Base-by-base conservation (phyloP, 2,797 vertebrate species). In the Chaetophractus vellerosus region DNA sequence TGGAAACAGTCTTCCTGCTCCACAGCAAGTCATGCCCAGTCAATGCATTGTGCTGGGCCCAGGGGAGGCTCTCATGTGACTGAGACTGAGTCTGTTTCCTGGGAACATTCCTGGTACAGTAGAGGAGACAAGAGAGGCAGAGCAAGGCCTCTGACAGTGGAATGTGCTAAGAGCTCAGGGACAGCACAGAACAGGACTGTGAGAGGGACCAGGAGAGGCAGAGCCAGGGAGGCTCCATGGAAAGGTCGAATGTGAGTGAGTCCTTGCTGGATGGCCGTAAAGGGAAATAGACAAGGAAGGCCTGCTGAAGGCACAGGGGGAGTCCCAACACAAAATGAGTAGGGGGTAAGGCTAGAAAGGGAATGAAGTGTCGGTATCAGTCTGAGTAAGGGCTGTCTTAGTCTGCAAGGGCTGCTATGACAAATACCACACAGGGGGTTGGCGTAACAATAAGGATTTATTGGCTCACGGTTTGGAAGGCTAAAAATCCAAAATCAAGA, bases 221-320 rank as follows among this genome's bases (percentile, higher is more conserved):
- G 79, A 66, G 41, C 33, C 36, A 5, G 5, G 82, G 21, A 92
- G 61, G 45, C n/a, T 68, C 68, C 63, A 45, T 15, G 26, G 28
- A 81, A 50, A 94, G 52, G 69, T 76, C 15, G 78, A 48, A 41
- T 79, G 80, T 45, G n/a, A 75, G 59, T 57, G 26, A 12, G 8
- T 61, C 28, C 21, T 84, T 64, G 19, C 10, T 71, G 41, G 36
- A 50, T 38, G 11, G 61, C 57, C 68, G 52, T 48, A 75, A 79
- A 86, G 72, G 59, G 33, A 94, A 83, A 72, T 7, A 66, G 45
- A 71, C 33, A 93, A 88, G 72, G n/a, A 89, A 69, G 81, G 63
- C 9, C 0, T 6, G 12, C 50, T 4, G 0, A 4, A 31, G 45
- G 11, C 5, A 1, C 2, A 41, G 59, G 31, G 76, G 72, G 48